Conservation (phyloP, 2,113 vertebrate species). For the Hystrix cristata region DNA sequence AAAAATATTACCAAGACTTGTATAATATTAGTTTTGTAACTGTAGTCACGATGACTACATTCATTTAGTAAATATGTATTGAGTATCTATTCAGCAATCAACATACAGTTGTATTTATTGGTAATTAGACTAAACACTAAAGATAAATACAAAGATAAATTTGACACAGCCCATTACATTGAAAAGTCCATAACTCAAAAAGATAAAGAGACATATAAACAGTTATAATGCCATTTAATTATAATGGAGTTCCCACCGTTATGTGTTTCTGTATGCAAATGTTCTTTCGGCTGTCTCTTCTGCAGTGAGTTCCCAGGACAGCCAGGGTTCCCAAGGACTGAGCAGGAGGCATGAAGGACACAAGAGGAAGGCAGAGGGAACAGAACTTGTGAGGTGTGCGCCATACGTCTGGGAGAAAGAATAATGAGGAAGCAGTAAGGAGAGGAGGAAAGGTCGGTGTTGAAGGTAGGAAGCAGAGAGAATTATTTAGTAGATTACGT, state of each 20-base stretch:
- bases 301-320: background rate
- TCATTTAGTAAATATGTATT: background rate
- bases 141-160: constrained; percentile 11
- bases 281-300: background rate
- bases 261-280: background rate
- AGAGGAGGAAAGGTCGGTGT: too few species aligned
- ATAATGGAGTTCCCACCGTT: background rate
- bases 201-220: background rate
- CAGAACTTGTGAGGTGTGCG: fast-evolving
- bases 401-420: background rate
- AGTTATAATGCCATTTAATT: background rate
- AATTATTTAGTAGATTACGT: background rate
- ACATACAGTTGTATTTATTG: background rate
- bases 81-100: background rate
- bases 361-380: background rate
- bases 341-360: background rate
- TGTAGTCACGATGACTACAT: background rate
- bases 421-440: fast-evolving
- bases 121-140: background rate
- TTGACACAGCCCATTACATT: background rate
- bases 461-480: background rate
- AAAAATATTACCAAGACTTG: background rate
- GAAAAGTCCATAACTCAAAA: background rate
- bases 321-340: background rate
- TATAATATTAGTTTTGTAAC: background rate